Percentiles rank a stretch among this genome's conserved stretches.
Evolutionary conservation across 2,888 invertebrate species (phyloP).

Genomic region (Euproctis similis): DNA sequence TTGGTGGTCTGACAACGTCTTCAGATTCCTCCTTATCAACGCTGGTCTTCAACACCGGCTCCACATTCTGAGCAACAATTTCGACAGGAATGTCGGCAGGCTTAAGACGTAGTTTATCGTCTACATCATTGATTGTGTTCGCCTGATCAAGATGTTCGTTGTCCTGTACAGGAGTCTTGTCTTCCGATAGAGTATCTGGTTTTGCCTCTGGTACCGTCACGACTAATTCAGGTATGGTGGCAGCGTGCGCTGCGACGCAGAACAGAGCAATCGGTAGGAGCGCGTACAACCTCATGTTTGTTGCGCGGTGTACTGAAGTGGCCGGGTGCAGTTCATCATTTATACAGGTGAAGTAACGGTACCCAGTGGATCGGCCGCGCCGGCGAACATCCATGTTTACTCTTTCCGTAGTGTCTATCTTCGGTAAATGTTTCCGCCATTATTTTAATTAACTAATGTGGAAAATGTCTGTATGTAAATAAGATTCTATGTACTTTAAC

Average conservation of each 20-base stretch:
- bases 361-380: conserved; percentile 26
- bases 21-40: conserved; percentile 30
- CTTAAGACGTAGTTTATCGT: conserved; percentile 39
- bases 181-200: conserved; percentile 5
- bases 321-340: conserved; percentile 39
- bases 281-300: conserved; percentile 58
- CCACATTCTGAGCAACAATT: conserved; percentile 39
- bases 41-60: conserved; percentile 26
- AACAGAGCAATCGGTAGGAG: conserved; percentile 39
- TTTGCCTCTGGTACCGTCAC: conserved; percentile 23
- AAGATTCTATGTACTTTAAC: too few relatives aligned
- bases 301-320: conserved; percentile 41
- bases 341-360: conserved; percentile 65
- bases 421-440: conserved; percentile 57
- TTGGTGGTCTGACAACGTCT: conserved; percentile 39
- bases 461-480: conserved; percentile 1
- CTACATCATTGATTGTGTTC: conserved; percentile 36
- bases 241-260: conserved; percentile 47
- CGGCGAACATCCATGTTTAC: conserved; percentile 38
- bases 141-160: conserved; percentile 35
- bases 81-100: conserved; percentile 47
- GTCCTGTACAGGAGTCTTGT: conserved; percentile 31
- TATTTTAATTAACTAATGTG: conserved; percentile 51
- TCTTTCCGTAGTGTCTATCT: conserved; percentile 31
- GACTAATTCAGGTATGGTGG: conserved; percentile 33